Base-by-base conservation (phyloP, 1,140 invertebrate genomes). In the Drosophila lowei region DNA sequence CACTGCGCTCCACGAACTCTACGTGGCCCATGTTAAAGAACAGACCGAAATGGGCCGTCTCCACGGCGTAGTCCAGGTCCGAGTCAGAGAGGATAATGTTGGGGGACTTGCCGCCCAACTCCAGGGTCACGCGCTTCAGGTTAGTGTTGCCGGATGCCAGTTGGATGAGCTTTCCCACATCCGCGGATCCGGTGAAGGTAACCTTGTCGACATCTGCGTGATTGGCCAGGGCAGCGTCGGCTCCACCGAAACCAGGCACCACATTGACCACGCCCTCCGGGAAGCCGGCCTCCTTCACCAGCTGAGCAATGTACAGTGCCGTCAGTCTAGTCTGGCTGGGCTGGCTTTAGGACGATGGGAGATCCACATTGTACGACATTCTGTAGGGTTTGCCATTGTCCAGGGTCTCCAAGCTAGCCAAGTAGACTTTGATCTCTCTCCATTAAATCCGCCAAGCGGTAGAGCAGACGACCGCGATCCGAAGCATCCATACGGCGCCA, bases 311-410 rank as follows among this genome's bases (percentile, higher is more conserved):
- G 85, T 98, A 98, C 0, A 99, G 92, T 2, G 98, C 97, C 0
- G 98, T 98, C 25, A 99, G 92, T 2, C 98, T 97, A 0, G 99
- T 99, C 91, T 99, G n/a, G 98, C 90, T 99, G 98, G 0, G 99
- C 98, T 0, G 98, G 97, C 91, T 99, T 99, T 78, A 99, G 92
- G 3, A 99, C 94, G 38, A 99, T 92, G 0, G 95, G n/a, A n/a
- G n/a, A n/a, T n/a, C n/a, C n/a, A n/a, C n/a, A n/a, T n/a, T n/a
- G n/a, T n/a, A n/a, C n/a, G n/a, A n/a, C n/a, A n/a, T n/a, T n/a
- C n/a, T 89, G 90, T 95, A 99, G 0, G 98, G 97, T 91, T 99
- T 99, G 18, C 98, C 98, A 92, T 97, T 97, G 92, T 99, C 97
- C 48, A 99, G 90, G 0, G 98, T 98, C 93, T 99, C 98, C 85